Evolutionary conservation across 2,797 vertebrate species (phyloP).

Genomic region (Pseudocheirus occidentalis): DNA sequence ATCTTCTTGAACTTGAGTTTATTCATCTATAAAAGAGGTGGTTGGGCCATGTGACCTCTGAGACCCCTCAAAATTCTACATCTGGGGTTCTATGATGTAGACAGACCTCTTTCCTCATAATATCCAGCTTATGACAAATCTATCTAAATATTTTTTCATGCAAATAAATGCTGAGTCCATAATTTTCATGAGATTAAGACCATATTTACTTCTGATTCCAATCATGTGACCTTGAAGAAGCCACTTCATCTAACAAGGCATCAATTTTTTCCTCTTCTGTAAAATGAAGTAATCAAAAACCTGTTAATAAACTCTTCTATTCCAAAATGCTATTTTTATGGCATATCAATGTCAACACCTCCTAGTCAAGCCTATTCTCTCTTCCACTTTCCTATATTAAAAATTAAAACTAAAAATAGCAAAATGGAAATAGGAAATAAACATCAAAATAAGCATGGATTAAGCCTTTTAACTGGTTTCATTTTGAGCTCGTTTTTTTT

Average conservation of each 20-base stretch:
- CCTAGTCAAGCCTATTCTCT: background rate
- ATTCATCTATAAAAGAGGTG: background rate
- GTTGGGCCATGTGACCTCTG: no score
- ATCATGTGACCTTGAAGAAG: background rate
- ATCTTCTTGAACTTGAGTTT: background rate
- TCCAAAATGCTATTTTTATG: background rate
- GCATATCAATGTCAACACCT: background rate
- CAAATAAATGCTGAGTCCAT: background rate
- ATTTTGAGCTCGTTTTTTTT: background rate
- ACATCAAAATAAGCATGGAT: background rate
- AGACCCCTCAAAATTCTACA: background rate
- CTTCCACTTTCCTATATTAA: background rate
- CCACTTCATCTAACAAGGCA: background rate
- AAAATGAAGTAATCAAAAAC: background rate
- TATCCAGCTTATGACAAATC: background rate
- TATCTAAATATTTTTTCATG: background rate
- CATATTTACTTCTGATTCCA: background rate
- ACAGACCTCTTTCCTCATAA: background rate
- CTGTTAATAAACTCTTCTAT: background rate
- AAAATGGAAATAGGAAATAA: background rate
- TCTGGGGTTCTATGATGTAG: background rate
- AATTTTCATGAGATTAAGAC: background rate
- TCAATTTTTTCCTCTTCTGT: background rate
- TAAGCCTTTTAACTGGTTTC: background rate
- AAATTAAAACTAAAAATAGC: background rate